These are phyloP conservation scores for Drosophila watanabei DNA, from an alignment of 1,140 invertebrate species.

Conservation along the genomic window DNA sequence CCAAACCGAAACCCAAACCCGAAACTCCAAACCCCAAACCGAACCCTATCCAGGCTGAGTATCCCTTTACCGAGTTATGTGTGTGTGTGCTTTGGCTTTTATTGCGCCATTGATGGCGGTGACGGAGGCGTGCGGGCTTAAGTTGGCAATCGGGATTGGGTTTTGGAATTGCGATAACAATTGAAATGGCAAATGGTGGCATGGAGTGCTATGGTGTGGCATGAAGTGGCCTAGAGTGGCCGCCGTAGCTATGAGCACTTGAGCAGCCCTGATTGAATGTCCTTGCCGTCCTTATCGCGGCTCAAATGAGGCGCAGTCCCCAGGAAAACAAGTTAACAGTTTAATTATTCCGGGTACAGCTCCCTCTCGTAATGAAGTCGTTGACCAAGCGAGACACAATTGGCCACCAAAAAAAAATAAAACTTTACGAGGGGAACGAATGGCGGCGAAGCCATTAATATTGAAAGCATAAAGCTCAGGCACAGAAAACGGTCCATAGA, in stretches of 20 bases:
- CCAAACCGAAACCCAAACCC: neutral
- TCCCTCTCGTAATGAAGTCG: neutral
- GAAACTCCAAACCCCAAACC: no score
- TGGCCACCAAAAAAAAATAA: conserved; percentile 10
- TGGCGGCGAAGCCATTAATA: conserved; percentile 7
- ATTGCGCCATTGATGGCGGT: conserved; percentile 16
- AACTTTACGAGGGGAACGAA: conserved; percentile 18
- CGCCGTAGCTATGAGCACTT: conserved; percentile 16
- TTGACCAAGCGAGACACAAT: conserved; percentile 39
- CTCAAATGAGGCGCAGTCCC: conserved; percentile 4
- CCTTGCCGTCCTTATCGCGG: neutral
- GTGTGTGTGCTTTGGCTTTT: conserved; percentile 19
- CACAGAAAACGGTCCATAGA: neutral
- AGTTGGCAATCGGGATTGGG: conserved; percentile 1
- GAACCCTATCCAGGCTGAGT: neutral
- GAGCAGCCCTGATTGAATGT: conserved; percentile 28
- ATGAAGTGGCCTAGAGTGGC: neutral
- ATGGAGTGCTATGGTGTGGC: neutral
- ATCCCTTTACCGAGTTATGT: conserved; percentile 18
- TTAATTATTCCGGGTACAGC: conserved; percentile 33
- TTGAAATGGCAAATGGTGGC: conserved; percentile 8
- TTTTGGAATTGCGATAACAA: conserved; percentile 14
- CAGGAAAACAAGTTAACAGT: conserved; percentile 19
- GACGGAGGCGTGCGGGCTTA: conserved; percentile 14
- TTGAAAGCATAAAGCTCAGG: conserved; percentile 9